Conservation (phyloP, 2,888 invertebrate genomes). For the Temnothorax rugatulus region DNA sequence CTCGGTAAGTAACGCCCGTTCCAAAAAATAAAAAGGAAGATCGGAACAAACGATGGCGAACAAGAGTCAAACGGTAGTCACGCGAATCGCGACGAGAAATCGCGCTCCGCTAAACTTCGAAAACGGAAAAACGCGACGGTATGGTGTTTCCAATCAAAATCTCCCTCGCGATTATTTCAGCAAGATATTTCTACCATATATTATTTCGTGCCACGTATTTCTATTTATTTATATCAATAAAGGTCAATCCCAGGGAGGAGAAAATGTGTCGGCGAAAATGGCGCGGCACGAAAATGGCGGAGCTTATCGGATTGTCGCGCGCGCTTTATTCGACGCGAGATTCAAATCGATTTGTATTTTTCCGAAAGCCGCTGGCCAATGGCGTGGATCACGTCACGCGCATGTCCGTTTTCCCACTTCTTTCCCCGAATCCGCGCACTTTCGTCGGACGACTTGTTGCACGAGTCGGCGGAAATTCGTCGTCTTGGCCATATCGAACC, state of each 20-base stretch:
- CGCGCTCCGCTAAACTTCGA: not conserved
- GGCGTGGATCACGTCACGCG: not conserved
- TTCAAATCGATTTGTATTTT: constrained; percentile 2
- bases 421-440: not conserved
- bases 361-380: not conserved
- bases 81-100: not conserved
- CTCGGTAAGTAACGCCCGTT: constrained; percentile 13
- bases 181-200: not conserved
- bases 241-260: not conserved
- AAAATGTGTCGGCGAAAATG: not conserved
- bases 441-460: too few relatives aligned
- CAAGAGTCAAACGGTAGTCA: not conserved
- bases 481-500: too few relatives aligned
- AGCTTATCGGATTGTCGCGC: not conserved
- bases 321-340: not conserved
- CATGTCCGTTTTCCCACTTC: not conserved
- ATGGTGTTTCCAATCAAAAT: not conserved
- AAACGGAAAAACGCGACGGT: too few relatives aligned
- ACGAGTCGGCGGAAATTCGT: too few relatives aligned
- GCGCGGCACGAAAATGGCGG: not conserved
- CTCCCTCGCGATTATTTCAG: not conserved
- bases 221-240: not conserved
- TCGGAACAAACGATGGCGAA: not conserved
- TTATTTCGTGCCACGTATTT: too few relatives aligned
- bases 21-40: not conserved